phyloP scores from a whole-genome alignment of 2,113 vertebrate species.

The Forbesichthys agassizii region DNA sequence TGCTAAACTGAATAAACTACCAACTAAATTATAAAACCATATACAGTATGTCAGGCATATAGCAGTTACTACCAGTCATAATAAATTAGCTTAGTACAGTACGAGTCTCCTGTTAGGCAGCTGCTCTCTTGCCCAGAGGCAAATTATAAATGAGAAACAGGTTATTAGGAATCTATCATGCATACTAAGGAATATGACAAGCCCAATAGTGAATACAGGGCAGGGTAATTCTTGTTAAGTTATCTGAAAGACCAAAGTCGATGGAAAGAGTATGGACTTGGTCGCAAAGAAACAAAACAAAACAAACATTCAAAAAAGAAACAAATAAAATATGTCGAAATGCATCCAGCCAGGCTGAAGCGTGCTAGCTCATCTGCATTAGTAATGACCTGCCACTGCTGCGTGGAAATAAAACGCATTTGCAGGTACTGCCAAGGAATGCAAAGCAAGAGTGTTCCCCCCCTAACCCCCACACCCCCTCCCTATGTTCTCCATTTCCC shows the following conservation, averaged over 20 bases:
- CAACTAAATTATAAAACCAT: slow-evolving; percentile 27
- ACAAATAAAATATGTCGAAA: slow-evolving; percentile 28
- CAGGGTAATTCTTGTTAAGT: slow-evolving; percentile 56
- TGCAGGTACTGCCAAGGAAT: slow-evolving; percentile 53
- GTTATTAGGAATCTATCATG: slow-evolving; percentile 78
- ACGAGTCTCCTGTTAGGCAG: slow-evolving; percentile 63
- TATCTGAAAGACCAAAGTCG: slow-evolving; percentile 18
- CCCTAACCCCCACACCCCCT: slow-evolving; percentile 9
- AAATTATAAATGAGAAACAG: slow-evolving; percentile 74
- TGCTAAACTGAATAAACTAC: slow-evolving; percentile 21
- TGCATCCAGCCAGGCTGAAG: slow-evolving; percentile 42
- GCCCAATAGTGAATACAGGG: slow-evolving; percentile 46
- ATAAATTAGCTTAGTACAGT: slow-evolving; percentile 67
- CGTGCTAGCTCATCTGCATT: slow-evolving; percentile 58
- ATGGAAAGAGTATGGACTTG: slow-evolving; percentile 6
- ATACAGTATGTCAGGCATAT: slow-evolving; percentile 45
- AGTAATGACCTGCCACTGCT: slow-evolving; percentile 53
- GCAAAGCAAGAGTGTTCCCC: slow-evolving; percentile 48
- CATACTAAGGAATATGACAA: slow-evolving; percentile 67
- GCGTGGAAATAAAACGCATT: slow-evolving; percentile 12
- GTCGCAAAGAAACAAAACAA: slow-evolving; percentile 10
- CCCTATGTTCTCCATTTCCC: slow-evolving; percentile 1
- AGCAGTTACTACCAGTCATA: slow-evolving; percentile 64
- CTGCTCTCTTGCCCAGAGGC: slow-evolving; percentile 70
- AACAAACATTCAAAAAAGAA: slow-evolving; percentile 24